Base-by-base conservation (phyloP, 2,113 vertebrate genomes). In the Mus pahari region DNA sequence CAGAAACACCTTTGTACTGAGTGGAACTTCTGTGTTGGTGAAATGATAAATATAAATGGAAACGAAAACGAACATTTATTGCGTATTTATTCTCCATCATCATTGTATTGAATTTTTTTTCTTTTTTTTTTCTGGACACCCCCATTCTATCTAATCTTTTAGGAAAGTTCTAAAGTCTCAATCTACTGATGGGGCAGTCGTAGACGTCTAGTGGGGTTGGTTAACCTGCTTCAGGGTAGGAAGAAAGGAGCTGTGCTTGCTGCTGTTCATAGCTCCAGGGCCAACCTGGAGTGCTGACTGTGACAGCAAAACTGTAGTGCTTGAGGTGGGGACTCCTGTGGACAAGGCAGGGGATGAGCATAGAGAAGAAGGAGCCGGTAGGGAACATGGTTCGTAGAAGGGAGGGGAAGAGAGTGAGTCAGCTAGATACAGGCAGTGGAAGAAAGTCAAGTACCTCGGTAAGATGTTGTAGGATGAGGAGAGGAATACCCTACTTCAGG, bases 1-100 rank as follows among this genome's bases (percentile, higher is more conserved):
- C 36, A 48, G 48, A 78, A 93, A 71, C 50, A 26, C 20, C 9
- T 91, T 91, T 71, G 36, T 28, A 36, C 14, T 8, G 12, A 66
- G 87, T 19, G 92, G 28, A 92, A 91, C 22, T 71, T 91, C 55
- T 92, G 2, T 92, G 53, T 78, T 66, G 28, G 36, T 87, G 36
- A 95, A 89, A 95, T 78, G 53, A 79, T 28, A 90, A 58, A 22
- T 50, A 73, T 4, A 87, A 70, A 91, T 14, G 36, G 31, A 36
- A 92, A 82, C 13, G 77, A 87, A 92, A n/a, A 89, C 9, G 20
- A 77, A 17, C 62, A 88, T 70, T 55, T 75, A 68, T 92, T 93
- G 11, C 19, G 13, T 89, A 22, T 68, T 95, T 78, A 74, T 22
- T 83, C 10, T 92, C 33, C 33, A 42, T 7, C 20, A 71, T 62